Conservation (phyloP, 1,140 invertebrate species). For the Parasteatoda tepidariorum region DNA sequence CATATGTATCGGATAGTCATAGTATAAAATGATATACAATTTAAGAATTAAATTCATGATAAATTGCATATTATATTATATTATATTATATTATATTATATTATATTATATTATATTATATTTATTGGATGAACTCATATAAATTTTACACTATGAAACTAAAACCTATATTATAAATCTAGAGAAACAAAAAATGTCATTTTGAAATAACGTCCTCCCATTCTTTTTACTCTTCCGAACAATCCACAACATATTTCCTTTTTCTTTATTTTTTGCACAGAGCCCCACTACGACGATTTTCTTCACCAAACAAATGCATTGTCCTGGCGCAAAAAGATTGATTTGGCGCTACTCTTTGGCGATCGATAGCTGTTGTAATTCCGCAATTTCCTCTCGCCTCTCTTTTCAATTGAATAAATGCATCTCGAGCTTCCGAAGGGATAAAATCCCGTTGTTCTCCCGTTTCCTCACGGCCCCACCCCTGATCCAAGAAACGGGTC, state of each 20-base stretch:
- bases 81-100: too few species aligned
- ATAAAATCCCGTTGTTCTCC: conserved; percentile 29
- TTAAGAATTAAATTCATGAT: too few species aligned
- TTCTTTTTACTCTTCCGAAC: not conserved
- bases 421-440: conserved; percentile 24
- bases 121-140: too few species aligned
- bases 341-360: conserved; percentile 49
- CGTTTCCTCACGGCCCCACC: conserved; percentile 15
- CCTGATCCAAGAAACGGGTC: not conserved
- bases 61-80: too few species aligned
- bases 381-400: conserved; percentile 36
- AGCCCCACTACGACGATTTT: too few species aligned
- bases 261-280: not conserved
- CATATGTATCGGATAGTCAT: too few species aligned
- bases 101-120: too few species aligned
- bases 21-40: too few species aligned
- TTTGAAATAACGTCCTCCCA: not conserved
- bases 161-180: too few species aligned
- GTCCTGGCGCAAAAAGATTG: conserved; percentile 42
- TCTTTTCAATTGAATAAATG: conserved; percentile 51
- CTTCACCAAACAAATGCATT: not conserved
- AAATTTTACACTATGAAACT: too few species aligned
- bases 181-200: too few species aligned
- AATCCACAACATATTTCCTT: not conserved
- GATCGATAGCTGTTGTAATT: conserved; percentile 37